A percentile compares a stretch with the other conserved stretches of the same genome.
These are phyloP conservation scores for Sander lucioperca DNA, from an alignment of 2,113 vertebrate genomes.

Conservation along the genomic window DNA sequence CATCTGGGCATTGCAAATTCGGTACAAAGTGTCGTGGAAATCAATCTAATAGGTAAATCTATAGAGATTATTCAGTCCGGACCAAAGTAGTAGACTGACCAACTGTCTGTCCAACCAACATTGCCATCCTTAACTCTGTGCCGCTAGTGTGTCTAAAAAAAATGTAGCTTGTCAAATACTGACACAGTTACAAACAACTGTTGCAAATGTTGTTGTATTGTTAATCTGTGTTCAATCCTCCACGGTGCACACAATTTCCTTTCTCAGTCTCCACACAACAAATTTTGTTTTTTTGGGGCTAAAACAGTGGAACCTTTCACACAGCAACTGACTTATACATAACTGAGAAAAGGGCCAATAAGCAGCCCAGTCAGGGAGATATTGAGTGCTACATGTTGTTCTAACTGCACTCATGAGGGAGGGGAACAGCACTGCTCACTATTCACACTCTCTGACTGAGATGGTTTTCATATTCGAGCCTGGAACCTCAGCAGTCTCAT, in stretches of 20 bases:
- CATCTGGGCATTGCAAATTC: not conserved
- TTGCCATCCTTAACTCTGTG: no score
- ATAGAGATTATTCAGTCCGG: not conserved
- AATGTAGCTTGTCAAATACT: not conserved
- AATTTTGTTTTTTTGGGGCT: not conserved
- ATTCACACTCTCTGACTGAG: not conserved
- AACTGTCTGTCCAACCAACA: no score
- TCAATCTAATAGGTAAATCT: no score
- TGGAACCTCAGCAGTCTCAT: not conserved
- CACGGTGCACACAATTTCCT: not conserved
- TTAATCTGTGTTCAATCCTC: not conserved
- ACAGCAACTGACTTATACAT: not conserved
- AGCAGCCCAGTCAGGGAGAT: not conserved
- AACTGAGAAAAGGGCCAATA: conserved; percentile 10
- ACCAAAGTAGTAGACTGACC: not conserved
- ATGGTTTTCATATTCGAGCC: conserved; percentile 4
- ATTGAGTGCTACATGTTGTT: not conserved
- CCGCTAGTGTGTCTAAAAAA: not conserved
- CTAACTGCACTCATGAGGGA: not conserved
- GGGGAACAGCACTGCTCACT: not conserved
- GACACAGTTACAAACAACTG: not conserved
- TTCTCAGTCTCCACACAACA: not conserved
- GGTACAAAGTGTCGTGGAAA: no score
- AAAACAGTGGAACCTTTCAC: not conserved
- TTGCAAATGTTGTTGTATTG: not conserved